Percentiles rank a stretch among this genome's conserved stretches.
Conservation (phyloP, 1,140 invertebrate species). For the Hestina assimilis region DNA sequence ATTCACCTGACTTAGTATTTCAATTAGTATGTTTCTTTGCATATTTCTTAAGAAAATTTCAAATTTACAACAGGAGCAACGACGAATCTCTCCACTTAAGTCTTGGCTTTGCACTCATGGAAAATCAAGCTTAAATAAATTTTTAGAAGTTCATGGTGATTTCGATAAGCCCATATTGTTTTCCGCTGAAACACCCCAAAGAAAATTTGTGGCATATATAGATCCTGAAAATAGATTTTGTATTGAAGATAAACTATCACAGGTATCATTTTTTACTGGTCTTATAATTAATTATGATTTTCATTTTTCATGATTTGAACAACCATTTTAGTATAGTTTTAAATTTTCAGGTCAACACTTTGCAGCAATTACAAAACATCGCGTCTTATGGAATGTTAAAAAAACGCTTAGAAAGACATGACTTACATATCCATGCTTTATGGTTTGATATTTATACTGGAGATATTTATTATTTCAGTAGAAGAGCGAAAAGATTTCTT, state of each 20-base stretch:
- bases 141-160: constrained; percentile 85
- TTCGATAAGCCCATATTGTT: constrained; percentile 89
- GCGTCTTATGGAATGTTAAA: constrained; percentile 96
- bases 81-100: constrained; percentile 91
- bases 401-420: constrained; percentile 87
- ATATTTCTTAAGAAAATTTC: neutral
- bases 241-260: constrained; percentile 95
- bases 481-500: constrained; percentile 89
- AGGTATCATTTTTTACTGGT: constrained; percentile 77
- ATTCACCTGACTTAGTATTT: too few relatives aligned
- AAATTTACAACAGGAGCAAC: constrained; percentile 81
- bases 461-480: constrained; percentile 96
- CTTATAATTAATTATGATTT: neutral
- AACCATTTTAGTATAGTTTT: constrained; percentile 1
- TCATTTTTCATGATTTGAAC: neutral
- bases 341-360: constrained; percentile 88
- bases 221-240: constrained; percentile 95
- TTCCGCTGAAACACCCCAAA: constrained; percentile 89
- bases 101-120: constrained; percentile 96
- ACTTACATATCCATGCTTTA: constrained; percentile 93
- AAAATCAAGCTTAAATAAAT: constrained; percentile 88
- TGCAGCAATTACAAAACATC: constrained; percentile 96
- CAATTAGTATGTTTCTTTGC: too few relatives aligned
- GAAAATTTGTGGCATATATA: constrained; percentile 95
- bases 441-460: constrained; percentile 99